Evolutionary conservation across 2,888 invertebrate genomes (phyloP).

Genomic region (Automeris io): DNA sequence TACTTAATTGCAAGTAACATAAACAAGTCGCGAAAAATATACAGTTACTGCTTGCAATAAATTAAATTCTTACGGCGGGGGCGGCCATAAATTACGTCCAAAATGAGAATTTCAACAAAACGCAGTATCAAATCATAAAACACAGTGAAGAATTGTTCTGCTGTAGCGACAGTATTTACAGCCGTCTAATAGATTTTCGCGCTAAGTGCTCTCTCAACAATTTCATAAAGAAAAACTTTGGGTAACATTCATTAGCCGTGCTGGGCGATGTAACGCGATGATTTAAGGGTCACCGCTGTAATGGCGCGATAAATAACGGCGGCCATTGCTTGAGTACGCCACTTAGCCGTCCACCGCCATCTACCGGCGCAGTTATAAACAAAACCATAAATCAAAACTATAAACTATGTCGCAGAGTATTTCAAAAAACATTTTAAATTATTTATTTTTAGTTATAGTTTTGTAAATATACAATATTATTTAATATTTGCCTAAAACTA

Average conservation of each 20-base stretch:
- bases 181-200: slow-evolving; percentile 59
- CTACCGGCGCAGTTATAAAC: slow-evolving; percentile 40
- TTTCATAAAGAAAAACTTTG: slow-evolving; percentile 64
- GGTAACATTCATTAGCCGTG: slow-evolving; percentile 67
- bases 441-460: not conserved
- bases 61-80: no score
- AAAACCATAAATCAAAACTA: slow-evolving; percentile 39
- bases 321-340: slow-evolving; percentile 51
- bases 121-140: slow-evolving; percentile 1
- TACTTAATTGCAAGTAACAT: no score
- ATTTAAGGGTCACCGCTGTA: slow-evolving; percentile 71
- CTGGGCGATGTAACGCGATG: slow-evolving; percentile 69
- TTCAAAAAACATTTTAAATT: not conserved
- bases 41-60: no score
- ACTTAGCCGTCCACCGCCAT: slow-evolving; percentile 58
- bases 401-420: no score
- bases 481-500: not conserved
- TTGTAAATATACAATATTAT: not conserved
- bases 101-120: not conserved
- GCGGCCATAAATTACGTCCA: not conserved
- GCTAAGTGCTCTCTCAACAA: slow-evolving; percentile 67
- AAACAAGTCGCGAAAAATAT: no score
- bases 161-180: slow-evolving; percentile 27
- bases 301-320: slow-evolving; percentile 77
- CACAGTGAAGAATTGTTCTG: not conserved